Base-by-base conservation (phyloP, 1,140 invertebrate genomes). In the Diprion similis region DNA sequence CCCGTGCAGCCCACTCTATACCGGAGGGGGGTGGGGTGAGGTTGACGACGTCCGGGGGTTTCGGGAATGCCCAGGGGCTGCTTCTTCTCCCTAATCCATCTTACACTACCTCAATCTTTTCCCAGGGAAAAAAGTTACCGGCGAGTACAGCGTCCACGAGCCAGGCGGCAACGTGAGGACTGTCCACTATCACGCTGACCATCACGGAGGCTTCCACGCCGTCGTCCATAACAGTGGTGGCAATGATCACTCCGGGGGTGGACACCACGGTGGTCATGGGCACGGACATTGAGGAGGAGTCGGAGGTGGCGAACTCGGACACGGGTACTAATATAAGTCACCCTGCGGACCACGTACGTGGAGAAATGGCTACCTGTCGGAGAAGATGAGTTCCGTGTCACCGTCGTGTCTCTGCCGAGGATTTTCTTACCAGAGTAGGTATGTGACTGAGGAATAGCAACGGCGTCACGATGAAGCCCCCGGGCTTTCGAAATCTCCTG, bases 151-250 rank as follows among this genome's bases (percentile, higher is more conserved):
- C 4, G 77, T 86, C 15, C 78, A 84, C 10, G 82, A 86, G 46
- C 82, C 85, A 9, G 85, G 86, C 65, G 86, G 85, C 24, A 84
- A 84, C 67, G 68, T 84, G 8, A 81, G 86, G n/a, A 81, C 74
- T 9, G 85, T 87, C 7, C 81, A 85, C 68, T 89, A 88, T 73
- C 78, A 82, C 67, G 78, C 85, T 1, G 82, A 87, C 75, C 81
- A 79, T 46, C 77, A 84, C 10, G 79, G 80, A 10, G 84, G 83
- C 24, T 85, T 86, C 73, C 79, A 81, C 66, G 83, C 83, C 0
- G 78, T 83, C 19, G 81, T 86, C 24, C 73, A 83, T 37, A 83
- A 88, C 76, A 84, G 89, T 46, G 89, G 90, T 46, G 78, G 79
- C 9, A 84, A 79, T 18, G 78, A 82, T 69, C 81, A 82, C 70